Base-by-base conservation (phyloP, 1,140 invertebrate species). In the Brachionus manjavacas region DNA sequence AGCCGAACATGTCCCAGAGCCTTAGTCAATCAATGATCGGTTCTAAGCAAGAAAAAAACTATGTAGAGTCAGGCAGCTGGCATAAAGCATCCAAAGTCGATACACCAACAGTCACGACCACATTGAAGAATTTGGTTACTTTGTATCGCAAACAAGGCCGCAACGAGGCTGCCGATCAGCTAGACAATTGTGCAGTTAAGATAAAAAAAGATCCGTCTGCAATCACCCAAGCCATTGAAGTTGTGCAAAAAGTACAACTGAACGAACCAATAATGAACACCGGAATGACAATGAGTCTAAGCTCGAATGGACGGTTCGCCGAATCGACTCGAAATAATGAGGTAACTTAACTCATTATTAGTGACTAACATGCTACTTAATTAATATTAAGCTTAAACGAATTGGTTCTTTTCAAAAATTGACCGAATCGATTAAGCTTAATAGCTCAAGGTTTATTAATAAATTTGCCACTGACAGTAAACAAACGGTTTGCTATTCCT, bases 371-470 rank as follows among this genome's bases (percentile, higher is more conserved):
- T 74, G 70, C 70, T 74, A 41, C 70, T 86, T 83, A 83, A 84
- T 39, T 85, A 43, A 39, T 35, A 83, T 49, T 83, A 83, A 46
- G n/a, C 76, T 43, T 72, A 84, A 83, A 55, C 49, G 52, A 66
- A 84, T n/a, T 31, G 43, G 85, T 39, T 79, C 80, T 14, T 66
- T 85, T 84, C 46, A 52, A 39, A 72, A 83, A 85, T 60, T 85
- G 25, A 39, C 60, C 80, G 70, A 74, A 41, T 41, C 70, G 39
- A 74, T 74, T 41, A 74, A 74, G 39, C 39, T 41, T 41, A 74
- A 74, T 74, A 74, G 70, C 41, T 43, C 20, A 76, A 85, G 64
- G 79, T 52, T 86, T n/a, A 46, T 70, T 66, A 68, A 41, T 20
- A 76, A 70, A 52, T 84, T 25, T 49, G n/a, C 20, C 43, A 11